Percentiles rank a stretch among this genome's conserved stretches.
Conservation (phyloP, 2,888 invertebrate genomes). For the Lasioglossum marginatum region DNA sequence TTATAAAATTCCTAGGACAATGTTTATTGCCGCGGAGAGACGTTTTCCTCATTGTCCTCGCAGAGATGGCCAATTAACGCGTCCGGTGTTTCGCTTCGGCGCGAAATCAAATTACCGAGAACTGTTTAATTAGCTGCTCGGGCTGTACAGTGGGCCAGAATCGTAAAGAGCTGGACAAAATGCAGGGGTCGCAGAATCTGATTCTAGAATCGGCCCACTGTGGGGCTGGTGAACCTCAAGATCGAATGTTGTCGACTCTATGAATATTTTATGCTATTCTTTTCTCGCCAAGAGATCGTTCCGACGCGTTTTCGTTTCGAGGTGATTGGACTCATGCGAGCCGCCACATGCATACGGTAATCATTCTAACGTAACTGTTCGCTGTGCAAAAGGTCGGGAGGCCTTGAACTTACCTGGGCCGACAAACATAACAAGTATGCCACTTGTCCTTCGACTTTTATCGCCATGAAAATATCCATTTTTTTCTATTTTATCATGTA, state of each 20-base stretch:
- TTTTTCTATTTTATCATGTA: not conserved
- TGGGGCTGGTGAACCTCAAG: not conserved
- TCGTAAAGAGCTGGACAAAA: not conserved
- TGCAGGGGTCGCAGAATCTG: not conserved
- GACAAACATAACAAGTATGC: not conserved
- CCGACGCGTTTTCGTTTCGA: not conserved
- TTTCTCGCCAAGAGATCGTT: not conserved
- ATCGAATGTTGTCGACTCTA: not conserved
- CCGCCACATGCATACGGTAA: not conserved
- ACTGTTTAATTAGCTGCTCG: not conserved
- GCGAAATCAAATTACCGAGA: not conserved
- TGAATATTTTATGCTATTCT: conserved; percentile 9
- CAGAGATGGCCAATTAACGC: not conserved
- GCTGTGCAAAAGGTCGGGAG: not conserved
- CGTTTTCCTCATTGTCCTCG: not conserved
- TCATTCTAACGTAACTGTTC: not conserved
- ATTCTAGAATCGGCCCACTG: not conserved
- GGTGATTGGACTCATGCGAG: not conserved
- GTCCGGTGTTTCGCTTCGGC: not conserved
- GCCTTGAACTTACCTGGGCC: not conserved
- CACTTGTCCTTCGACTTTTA: not conserved
- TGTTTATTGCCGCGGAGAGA: not conserved
- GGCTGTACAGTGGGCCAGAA: not conserved
- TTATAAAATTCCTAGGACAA: not conserved
- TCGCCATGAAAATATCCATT: not conserved